phyloP scores from a whole-genome alignment of 2,797 vertebrate species.

The Triplophysa yarkandensis region DNA sequence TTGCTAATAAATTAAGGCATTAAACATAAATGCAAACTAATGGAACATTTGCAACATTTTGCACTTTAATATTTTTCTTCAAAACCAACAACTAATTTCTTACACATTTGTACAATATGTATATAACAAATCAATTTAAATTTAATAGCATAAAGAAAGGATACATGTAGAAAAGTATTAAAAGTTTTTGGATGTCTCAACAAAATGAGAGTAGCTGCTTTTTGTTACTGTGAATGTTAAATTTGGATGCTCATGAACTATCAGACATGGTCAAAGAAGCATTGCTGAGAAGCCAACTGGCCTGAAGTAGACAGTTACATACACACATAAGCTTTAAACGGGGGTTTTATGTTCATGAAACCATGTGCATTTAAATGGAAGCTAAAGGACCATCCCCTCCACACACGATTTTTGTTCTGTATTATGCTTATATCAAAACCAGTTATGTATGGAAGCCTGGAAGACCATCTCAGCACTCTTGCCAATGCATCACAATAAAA shows the following conservation, averaged over 20 bases:
- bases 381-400: constrained; percentile 29
- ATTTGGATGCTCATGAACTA: constrained; percentile 69
- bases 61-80: constrained; percentile 80
- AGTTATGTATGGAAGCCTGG: constrained; percentile 34
- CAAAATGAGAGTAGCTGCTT: constrained; percentile 75
- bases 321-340: constrained; percentile 58
- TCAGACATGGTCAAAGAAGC: constrained; percentile 68
- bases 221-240: constrained; percentile 68
- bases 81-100: constrained; percentile 79
- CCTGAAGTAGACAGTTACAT: constrained; percentile 58
- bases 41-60: constrained; percentile 75
- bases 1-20: too few species aligned
- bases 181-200: constrained; percentile 74
- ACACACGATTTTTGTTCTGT: neutral
- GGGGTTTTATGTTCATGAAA: constrained; percentile 60
- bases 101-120: constrained; percentile 79
- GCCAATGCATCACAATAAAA: neutral
- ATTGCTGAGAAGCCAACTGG: constrained; percentile 64
- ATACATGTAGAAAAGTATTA: constrained; percentile 82
- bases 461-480: constrained; percentile 46
- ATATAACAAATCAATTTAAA: constrained; percentile 77
- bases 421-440: constrained; percentile 16
- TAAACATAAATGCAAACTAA: constrained; percentile 60
- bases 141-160: constrained; percentile 77
- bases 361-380: constrained; percentile 59